phyloP scores from a whole-genome alignment of 2,888 invertebrate species.

The Nomada ferruginata region DNA sequence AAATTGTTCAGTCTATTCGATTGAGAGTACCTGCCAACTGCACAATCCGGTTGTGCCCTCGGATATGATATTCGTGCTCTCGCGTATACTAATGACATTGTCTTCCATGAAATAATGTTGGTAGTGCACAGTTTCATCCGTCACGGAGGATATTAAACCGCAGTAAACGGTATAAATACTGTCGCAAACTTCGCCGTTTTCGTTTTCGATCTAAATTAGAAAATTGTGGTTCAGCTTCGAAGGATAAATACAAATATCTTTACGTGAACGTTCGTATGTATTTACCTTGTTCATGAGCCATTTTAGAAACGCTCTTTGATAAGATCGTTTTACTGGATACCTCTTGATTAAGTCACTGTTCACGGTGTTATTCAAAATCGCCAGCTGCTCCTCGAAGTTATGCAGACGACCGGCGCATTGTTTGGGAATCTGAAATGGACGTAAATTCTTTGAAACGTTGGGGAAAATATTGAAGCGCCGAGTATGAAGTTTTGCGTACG shows the following conservation, averaged over 20 bases:
- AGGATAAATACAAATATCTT: neutral
- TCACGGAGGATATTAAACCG: slow-evolving; percentile 84
- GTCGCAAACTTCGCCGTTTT: slow-evolving; percentile 87
- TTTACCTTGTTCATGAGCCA: slow-evolving; percentile 85
- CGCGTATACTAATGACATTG: slow-evolving; percentile 87
- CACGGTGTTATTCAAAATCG: slow-evolving; percentile 87
- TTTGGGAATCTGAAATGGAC: slow-evolving; percentile 40
- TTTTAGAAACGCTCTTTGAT: slow-evolving; percentile 89
- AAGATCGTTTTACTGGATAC: slow-evolving; percentile 88
- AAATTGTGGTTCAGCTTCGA: slow-evolving; percentile 13
- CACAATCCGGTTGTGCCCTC: slow-evolving; percentile 92
- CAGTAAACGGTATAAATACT: slow-evolving; percentile 88
- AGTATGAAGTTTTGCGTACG: slow-evolving; percentile 60
- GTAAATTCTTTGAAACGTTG: neutral
- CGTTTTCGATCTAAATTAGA: slow-evolving; percentile 84
- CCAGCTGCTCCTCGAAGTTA: slow-evolving; percentile 84
- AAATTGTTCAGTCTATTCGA: neutral
- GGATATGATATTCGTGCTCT: slow-evolving; percentile 90
- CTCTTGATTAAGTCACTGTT: slow-evolving; percentile 85
- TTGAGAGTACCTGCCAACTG: slow-evolving; percentile 89
- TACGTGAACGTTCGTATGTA: no score
- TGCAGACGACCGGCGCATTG: slow-evolving; percentile 23
- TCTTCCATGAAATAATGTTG: slow-evolving; percentile 87
- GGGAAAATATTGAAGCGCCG: neutral
- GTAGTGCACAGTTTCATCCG: slow-evolving; percentile 85